A percentile compares a stretch with the other conserved stretches of the same genome.
phyloP scores from a whole-genome alignment of 2,888 invertebrate genomes.

The Galerucella calmariensis region DNA sequence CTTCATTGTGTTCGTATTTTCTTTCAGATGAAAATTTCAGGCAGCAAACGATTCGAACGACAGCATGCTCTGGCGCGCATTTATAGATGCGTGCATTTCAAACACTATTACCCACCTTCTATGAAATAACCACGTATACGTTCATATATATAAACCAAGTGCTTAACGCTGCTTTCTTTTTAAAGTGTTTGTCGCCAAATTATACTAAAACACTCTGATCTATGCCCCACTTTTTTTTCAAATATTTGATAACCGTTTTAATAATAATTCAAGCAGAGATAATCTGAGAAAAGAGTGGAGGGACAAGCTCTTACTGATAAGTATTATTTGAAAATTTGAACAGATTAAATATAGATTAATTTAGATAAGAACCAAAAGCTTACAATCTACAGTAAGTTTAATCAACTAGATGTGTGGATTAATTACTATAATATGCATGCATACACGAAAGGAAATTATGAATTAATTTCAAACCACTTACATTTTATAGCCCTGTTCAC shows the following conservation, averaged over 20 bases:
- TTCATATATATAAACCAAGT: neutral
- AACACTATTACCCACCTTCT: slow-evolving; percentile 37
- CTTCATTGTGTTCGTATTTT: slow-evolving; percentile 46
- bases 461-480: slow-evolving; percentile 36
- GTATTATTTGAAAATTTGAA: no score
- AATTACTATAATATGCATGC: slow-evolving; percentile 21
- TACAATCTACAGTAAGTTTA: slow-evolving; percentile 13
- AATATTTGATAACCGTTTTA: neutral
- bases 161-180: slow-evolving; percentile 14
- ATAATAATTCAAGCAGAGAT: neutral
- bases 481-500: slow-evolving; percentile 22
- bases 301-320: no score
- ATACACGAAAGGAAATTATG: slow-evolving; percentile 25
- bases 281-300: no score
- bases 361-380: neutral
- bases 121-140: neutral
- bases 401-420: slow-evolving; percentile 15
- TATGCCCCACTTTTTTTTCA: neutral
- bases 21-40: slow-evolving; percentile 43
- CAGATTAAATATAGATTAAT: neutral
- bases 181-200: slow-evolving; percentile 2
- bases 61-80: slow-evolving; percentile 46
- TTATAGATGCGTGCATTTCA: slow-evolving; percentile 40
- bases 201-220: neutral
- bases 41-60: slow-evolving; percentile 40